Conservation (phyloP, 2,113 vertebrate species). For the Channa argus region DNA sequence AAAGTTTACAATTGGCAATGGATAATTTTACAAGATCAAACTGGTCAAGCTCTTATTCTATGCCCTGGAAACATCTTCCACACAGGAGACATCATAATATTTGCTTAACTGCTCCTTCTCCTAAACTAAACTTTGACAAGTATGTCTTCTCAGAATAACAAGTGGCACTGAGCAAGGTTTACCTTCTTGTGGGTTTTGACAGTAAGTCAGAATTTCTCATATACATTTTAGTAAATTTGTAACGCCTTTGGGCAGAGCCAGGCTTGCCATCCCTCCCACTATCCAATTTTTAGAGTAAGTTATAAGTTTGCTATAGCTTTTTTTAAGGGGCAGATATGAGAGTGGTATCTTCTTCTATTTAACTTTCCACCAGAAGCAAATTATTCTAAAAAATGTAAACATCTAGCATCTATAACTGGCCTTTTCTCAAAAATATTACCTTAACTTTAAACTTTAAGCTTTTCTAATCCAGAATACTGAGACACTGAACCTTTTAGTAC, state of each 20-base stretch:
- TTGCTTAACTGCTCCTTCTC: no score
- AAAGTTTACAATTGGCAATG: not conserved
- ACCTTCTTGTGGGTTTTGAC: no score
- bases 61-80: no score
- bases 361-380: not conserved
- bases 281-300: no score
- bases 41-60: no score
- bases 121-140: no score
- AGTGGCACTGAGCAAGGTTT: no score
- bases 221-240: no score
- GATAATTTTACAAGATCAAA: not conserved
- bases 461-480: slow-evolving; percentile 40
- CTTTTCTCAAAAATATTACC: slow-evolving; percentile 28
- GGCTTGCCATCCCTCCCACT: not conserved
- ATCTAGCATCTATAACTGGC: slow-evolving; percentile 9
- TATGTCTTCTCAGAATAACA: no score
- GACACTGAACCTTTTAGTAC: slow-evolving; percentile 33
- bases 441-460: not conserved
- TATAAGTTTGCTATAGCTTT: not conserved
- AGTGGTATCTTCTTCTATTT: not conserved
- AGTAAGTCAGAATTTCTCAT: no score
- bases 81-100: no score
- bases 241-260: not conserved
- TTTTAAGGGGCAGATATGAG: not conserved
- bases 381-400: slow-evolving; percentile 7